A percentile compares a stretch with the other conserved stretches of the same genome.
Conservation (phyloP, 2,888 invertebrate genomes). For the Dyspetes luteomarginatus region DNA sequence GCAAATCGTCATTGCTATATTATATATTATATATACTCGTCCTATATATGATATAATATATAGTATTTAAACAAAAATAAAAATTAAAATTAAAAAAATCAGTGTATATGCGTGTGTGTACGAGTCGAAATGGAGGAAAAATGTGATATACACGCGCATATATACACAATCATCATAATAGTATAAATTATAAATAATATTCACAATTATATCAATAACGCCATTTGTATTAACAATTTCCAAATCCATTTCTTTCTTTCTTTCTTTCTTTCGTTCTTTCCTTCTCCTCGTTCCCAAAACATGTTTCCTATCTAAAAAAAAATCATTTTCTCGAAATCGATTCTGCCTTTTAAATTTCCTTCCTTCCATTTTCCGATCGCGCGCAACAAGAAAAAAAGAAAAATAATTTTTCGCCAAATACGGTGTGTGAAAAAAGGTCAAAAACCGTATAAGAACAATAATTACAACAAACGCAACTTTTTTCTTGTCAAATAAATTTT, state of each 20-base stretch:
- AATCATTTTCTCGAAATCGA: conserved; percentile 34
- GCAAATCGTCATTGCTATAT: conserved; percentile 65
- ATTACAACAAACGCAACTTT: too few species aligned
- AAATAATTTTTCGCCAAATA: too few species aligned
- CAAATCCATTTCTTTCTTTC: not conserved
- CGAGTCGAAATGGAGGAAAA: conserved; percentile 6
- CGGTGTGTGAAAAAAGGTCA: too few species aligned
- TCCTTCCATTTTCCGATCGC: conserved; percentile 56
- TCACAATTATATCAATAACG: conserved; percentile 48
- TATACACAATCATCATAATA: conserved; percentile 33
- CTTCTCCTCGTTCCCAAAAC: not conserved
- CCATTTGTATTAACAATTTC: conserved; percentile 38
- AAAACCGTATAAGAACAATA: too few species aligned
- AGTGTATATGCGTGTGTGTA: conserved; percentile 41
- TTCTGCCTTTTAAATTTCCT: conserved; percentile 51
- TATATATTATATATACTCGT: conserved; percentile 62
- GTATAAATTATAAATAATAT: conserved; percentile 18
- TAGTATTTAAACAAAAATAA: conserved; percentile 28
- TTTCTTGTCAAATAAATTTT: not conserved
- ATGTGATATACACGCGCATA: conserved; percentile 49
- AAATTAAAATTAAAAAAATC: conserved; percentile 5
- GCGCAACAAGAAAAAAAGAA: conserved; percentile 13
- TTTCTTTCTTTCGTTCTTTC: not conserved
- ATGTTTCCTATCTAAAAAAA: conserved; percentile 9
- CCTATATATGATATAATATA: conserved; percentile 63